A percentile compares a stretch with the other conserved stretches of the same genome.
Conservation (phyloP, 2,797 vertebrate genomes). For the Todus mexicanus region DNA sequence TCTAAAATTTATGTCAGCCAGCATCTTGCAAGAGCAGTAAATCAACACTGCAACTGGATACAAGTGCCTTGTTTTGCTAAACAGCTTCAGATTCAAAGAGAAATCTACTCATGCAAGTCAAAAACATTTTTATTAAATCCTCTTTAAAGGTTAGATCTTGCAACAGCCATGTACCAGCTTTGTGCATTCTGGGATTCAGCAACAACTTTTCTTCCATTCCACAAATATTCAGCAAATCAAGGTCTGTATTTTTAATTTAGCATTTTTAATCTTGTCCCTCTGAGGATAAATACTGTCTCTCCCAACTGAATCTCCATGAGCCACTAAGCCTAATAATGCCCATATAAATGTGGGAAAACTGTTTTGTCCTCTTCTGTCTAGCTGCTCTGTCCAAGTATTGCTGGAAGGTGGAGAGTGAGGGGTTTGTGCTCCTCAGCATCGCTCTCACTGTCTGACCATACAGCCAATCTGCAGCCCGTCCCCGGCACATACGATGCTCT, state of each 20-base stretch:
- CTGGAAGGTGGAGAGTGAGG: background rate
- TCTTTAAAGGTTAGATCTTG: background rate
- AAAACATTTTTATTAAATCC: background rate
- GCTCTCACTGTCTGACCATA: background rate
- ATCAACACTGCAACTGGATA: background rate
- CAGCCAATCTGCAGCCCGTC: background rate
- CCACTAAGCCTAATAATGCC: background rate
- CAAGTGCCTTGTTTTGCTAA: background rate
- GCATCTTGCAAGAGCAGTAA: background rate
- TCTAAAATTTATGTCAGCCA: background rate
- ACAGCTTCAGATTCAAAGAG: background rate
- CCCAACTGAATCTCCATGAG: background rate
- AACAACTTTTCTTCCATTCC: background rate
- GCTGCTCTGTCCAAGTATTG: background rate
- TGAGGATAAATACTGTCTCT: background rate
- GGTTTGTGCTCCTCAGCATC: background rate
- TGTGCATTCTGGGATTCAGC: background rate
- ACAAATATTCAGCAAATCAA: background rate
- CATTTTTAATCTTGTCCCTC: background rate
- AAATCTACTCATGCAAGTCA: background rate
- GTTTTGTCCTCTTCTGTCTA: background rate
- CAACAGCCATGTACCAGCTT: background rate
- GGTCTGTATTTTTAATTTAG: background rate
- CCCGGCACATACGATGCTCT: rapidly evolving
- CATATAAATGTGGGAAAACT: background rate